Evolutionary conservation across 2,797 vertebrate species (phyloP).

Genomic region (Podargus strigoides): DNA sequence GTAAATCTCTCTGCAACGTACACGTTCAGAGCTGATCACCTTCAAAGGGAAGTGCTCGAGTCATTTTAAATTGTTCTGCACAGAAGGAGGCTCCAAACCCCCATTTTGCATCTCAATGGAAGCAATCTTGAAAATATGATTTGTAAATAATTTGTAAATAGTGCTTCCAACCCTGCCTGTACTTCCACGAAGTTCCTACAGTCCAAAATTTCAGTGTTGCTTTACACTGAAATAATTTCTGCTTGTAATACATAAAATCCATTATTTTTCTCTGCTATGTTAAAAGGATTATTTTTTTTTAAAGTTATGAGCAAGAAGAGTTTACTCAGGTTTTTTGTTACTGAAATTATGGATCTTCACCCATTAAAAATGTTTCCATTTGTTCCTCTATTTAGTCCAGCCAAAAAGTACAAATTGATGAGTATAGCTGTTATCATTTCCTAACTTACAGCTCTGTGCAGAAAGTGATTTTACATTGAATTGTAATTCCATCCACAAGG

Average conservation of each 20-base stretch:
- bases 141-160: constrained; percentile 51
- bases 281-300: not conserved
- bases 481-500: constrained; percentile 72
- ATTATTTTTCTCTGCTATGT: not conserved
- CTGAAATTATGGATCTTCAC: not conserved
- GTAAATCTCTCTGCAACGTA: constrained; percentile 59
- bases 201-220: not conserved
- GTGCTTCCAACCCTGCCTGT: not conserved
- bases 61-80: constrained; percentile 67
- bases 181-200: not conserved
- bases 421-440: constrained; percentile 62
- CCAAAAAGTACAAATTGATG: constrained; percentile 63
- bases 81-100: constrained; percentile 10
- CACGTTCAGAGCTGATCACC: constrained; percentile 58
- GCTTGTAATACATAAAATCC: not conserved
- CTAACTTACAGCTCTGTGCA: constrained; percentile 61
- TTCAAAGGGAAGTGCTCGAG: constrained; percentile 58
- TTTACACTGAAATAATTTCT: not conserved
- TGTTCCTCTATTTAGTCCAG: constrained; percentile 6
- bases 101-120: constrained; percentile 52
- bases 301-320: not conserved
- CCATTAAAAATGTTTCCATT: not conserved
- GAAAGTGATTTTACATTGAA: constrained; percentile 66
- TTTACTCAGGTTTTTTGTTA: not conserved
- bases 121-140: constrained; percentile 49